Conservation (phyloP, 2,797 vertebrate species). For the Odontamblyopus lacepedii region DNA sequence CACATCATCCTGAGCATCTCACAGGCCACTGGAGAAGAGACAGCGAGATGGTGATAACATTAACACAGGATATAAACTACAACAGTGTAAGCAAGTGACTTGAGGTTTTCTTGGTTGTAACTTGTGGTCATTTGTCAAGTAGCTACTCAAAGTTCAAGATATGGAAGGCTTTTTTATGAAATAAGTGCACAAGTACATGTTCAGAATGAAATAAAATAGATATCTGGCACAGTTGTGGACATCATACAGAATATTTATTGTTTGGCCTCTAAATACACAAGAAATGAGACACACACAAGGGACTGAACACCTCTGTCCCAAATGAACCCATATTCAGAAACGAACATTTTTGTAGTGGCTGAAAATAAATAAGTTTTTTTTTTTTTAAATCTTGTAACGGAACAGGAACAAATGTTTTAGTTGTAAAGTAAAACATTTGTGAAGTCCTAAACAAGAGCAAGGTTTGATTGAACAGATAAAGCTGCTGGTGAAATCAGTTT, state of each 20-base stretch:
- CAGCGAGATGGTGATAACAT: not conserved
- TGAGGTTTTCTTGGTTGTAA: not conserved
- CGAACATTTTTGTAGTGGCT: slow-evolving; percentile 26
- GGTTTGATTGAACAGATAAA: not conserved
- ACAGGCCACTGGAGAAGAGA: not conserved
- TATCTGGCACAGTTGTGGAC: slow-evolving; percentile 38
- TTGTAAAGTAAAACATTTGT: not conserved
- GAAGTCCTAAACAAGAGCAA: not conserved
- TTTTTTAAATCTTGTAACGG: slow-evolving; percentile 30
- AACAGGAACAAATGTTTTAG: slow-evolving; percentile 1
- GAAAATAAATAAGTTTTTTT: slow-evolving; percentile 54
- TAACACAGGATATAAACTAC: not conserved
- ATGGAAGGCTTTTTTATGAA: not conserved
- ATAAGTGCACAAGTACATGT: not conserved
- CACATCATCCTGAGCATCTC: slow-evolving; percentile 53
- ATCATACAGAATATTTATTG: slow-evolving; percentile 69
- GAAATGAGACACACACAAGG: slow-evolving; percentile 54
- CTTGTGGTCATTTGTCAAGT: not conserved
- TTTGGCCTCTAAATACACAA: slow-evolving; percentile 64
- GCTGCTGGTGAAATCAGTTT: not conserved
- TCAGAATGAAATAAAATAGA: not conserved
- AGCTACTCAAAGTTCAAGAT: not conserved
- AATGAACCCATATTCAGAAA: slow-evolving; percentile 31
- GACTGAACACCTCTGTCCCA: slow-evolving; percentile 15
- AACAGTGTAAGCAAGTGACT: not conserved